These are phyloP conservation scores for Chelonoidis abingdonii DNA, from an alignment of 2,113 vertebrate genomes.

Conservation along the genomic window DNA sequence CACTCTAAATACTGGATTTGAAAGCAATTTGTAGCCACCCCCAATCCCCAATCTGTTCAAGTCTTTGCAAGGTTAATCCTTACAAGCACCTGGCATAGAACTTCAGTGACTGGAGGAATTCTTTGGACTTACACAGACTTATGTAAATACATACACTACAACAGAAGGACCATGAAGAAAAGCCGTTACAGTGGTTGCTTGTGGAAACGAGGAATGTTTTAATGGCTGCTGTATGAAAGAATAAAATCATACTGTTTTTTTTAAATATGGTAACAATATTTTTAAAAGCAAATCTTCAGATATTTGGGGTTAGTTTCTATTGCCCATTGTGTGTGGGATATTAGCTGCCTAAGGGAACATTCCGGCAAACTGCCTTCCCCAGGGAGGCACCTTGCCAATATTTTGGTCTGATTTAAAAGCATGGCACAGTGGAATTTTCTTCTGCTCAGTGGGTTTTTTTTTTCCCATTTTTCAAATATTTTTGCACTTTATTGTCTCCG, in stretches of 20 bases:
- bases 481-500: constrained; percentile 17
- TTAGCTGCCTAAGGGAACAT: constrained; percentile 54
- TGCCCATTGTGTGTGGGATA: constrained; percentile 40
- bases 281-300: constrained; percentile 33
- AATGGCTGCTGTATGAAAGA: constrained; percentile 48
- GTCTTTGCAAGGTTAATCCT: constrained; percentile 34
- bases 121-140: neutral
- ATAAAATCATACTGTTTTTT: constrained; percentile 14
- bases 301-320: constrained; percentile 18
- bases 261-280: constrained; percentile 44
- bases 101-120: constrained; percentile 38
- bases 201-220: constrained; percentile 10
- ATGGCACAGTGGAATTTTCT: neutral
- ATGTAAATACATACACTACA: fast-evolving
- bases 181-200: neutral
- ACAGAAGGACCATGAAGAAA: neutral
- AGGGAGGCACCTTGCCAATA: constrained; percentile 43
- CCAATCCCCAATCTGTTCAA: constrained; percentile 12
- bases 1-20: constrained; percentile 20
- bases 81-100: constrained; percentile 33
- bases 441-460: neutral
- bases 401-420: constrained; percentile 46
- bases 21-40: constrained; percentile 48
- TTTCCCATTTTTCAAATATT: neutral
- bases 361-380: constrained; percentile 45